These are phyloP conservation scores for Shinisaurus crocodilurus DNA, from an alignment of 2,113 vertebrate genomes.

Conservation along the genomic window DNA sequence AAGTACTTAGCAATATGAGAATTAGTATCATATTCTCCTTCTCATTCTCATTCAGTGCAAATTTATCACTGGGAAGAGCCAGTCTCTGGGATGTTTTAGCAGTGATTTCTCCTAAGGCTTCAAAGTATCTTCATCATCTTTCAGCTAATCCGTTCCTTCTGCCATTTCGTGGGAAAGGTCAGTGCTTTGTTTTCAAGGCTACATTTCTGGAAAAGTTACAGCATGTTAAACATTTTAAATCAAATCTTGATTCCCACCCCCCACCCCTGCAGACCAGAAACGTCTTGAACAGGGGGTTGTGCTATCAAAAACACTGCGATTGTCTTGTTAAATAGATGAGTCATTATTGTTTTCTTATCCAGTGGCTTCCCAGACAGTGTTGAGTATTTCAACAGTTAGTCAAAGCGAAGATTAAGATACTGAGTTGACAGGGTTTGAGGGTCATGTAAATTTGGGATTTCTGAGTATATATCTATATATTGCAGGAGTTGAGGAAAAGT, in stretches of 20 bases:
- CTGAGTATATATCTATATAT: not conserved
- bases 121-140: not conserved
- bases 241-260: not conserved
- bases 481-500: not conserved
- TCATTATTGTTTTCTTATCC: not conserved
- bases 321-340: not conserved
- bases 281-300: not conserved
- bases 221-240: conserved; percentile 1
- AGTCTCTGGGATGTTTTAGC: not conserved
- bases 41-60: not conserved
- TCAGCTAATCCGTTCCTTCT: not conserved
- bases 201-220: not conserved
- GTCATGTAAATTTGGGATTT: not conserved
- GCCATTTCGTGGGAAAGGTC: conserved; percentile 21
- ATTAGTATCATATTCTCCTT: not conserved
- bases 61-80: not conserved
- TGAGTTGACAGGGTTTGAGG: not conserved
- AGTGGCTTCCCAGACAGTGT: not conserved
- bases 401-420: not conserved
- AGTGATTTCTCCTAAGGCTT: not conserved
- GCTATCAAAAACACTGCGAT: not conserved
- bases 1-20: not conserved
- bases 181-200: not conserved
- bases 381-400: not conserved
- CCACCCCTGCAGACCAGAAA: not conserved